Evolutionary conservation across 2,113 vertebrate species (phyloP).

Genomic region (Entomyzon cyanotis): DNA sequence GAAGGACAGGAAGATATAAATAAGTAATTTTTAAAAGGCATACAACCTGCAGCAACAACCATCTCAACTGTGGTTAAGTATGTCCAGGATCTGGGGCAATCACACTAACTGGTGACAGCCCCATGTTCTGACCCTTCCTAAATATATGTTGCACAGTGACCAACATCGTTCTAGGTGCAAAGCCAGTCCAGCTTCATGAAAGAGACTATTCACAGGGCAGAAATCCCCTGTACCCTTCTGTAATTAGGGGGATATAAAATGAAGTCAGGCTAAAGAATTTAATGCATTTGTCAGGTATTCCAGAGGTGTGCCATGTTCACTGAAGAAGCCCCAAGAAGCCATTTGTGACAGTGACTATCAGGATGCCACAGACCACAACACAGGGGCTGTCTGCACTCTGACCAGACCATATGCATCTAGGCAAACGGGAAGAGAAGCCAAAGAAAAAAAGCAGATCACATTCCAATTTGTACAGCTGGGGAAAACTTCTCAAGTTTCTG

Average conservation of each 20-base stretch:
- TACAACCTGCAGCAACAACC: not conserved
- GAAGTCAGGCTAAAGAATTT: not conserved
- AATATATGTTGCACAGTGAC: rapidly evolving
- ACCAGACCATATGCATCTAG: not conserved
- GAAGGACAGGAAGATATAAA: not conserved
- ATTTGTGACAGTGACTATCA: not conserved
- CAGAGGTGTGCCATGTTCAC: not conserved
- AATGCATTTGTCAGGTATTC: not conserved
- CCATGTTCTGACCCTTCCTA: not conserved
- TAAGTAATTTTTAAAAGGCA: not conserved
- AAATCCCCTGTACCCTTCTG: not conserved
- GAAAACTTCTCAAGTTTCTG: not conserved
- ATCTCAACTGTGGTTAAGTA: not conserved
- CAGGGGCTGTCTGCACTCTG: not conserved
- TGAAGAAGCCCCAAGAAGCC: not conserved
- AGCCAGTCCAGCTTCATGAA: not conserved
- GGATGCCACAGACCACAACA: not conserved
- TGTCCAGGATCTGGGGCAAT: not conserved
- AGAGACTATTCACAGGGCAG: not conserved
- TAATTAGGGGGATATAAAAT: not conserved
- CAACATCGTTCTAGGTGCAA: not conserved
- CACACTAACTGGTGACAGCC: not conserved
- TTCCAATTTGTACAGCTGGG: not conserved
- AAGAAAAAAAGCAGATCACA: not conserved
- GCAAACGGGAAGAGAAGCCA: not conserved